Evolutionary conservation across 2,888 invertebrate species (phyloP), one percentile per base, ranked within the genome.

Genomic region (Nomada flava): DNA sequence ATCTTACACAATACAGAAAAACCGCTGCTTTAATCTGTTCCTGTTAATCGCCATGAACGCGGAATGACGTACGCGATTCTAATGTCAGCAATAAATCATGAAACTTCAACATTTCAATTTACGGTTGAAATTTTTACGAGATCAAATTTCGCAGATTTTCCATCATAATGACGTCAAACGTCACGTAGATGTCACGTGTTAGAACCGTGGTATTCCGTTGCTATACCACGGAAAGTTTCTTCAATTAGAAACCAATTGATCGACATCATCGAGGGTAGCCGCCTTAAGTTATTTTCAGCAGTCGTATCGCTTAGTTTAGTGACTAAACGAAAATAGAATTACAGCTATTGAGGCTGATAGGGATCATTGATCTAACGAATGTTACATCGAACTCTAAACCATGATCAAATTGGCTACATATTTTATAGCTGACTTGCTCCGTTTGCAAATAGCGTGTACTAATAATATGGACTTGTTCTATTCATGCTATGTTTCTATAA

Each of bases 231-330:
- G 73, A 76, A 84, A 82, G 69, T 79, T 82, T 73, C 82, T 70
- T 73, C 75, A 84, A 84, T 84, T 84, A 82, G 76, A 67, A 73
- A 53, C 50, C 70, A 55, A 79, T 84, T 78, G 82, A 82, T 84
- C 72, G 75, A 69, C 71, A 78, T 76, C 77, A 68, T 75, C 71
- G 59, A 60, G 60, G 65, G 53, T 52, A 44, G 64, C 71, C 63
- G 53, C 71, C 59, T 60, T 62, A 60, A 29, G 77, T 44, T 81
- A 83, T 83, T 82, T 82, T 69, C 69, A 69, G 83, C 55, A 67
- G 44, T 47, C 65, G 55, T 55, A 18, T 65, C 69, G 59, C 44
- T 55, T 44, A 52, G 67, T 68, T 71, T 83, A 67, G 63, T 74
- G 55, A 53, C 44, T 53, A 52, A 62, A 36, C 72, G 65, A 72